Evolutionary conservation across 1,140 invertebrate species (phyloP).

Genomic region (Drosophila albomicans): DNA sequence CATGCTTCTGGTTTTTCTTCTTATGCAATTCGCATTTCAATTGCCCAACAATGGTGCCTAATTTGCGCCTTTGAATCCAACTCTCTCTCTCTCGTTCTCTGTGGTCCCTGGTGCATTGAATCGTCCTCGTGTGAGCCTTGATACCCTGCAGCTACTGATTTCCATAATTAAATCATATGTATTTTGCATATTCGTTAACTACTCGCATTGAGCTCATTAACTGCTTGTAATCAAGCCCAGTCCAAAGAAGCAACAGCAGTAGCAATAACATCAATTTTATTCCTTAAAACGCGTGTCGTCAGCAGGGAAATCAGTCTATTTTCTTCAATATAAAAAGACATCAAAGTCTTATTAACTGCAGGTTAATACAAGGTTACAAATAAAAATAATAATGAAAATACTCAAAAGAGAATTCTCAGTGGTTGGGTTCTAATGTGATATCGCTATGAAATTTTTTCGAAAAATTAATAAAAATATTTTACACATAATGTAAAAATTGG

Average conservation of each 20-base stretch:
- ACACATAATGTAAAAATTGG: too few relatives aligned
- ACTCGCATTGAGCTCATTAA: conserved; percentile 73
- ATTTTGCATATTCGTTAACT: conserved; percentile 73
- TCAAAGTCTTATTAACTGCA: background rate
- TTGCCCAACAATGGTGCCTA: conserved; percentile 75
- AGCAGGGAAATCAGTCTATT: background rate
- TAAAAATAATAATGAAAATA: too few relatives aligned
- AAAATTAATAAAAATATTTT: too few relatives aligned
- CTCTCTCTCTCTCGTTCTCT: background rate
- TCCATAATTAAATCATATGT: conserved; percentile 79
- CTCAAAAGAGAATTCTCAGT: too few relatives aligned
- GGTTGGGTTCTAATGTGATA: too few relatives aligned
- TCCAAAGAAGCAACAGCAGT: conserved; percentile 34
- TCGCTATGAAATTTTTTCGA: too few relatives aligned
- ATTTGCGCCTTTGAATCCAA: conserved; percentile 66
- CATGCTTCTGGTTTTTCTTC: conserved; percentile 8
- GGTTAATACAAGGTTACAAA: too few relatives aligned
- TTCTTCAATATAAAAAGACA: background rate
- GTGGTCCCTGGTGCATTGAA: conserved; percentile 67
- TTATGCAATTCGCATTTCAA: conserved; percentile 47
- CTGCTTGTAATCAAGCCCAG: conserved; percentile 66
- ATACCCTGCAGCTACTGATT: conserved; percentile 26
- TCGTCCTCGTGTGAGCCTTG: background rate
- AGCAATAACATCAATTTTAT: conserved; percentile 42
- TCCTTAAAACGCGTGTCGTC: background rate